phyloP scores from a whole-genome alignment of 1,140 invertebrate genomes.

The Heliothis virescens region DNA sequence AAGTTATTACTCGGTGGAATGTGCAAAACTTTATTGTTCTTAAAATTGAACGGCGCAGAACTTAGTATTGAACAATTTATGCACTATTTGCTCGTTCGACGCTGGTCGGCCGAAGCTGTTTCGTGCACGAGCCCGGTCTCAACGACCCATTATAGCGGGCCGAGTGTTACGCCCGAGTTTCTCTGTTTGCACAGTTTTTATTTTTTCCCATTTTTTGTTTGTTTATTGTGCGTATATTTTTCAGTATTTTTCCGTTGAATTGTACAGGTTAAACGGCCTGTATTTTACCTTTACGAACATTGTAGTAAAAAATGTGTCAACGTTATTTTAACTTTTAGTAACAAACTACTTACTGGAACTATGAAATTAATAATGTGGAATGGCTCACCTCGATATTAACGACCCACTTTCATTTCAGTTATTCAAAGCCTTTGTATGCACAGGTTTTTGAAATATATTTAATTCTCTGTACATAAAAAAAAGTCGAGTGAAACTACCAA shows the following conservation, averaged over 20 bases:
- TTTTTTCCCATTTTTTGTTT: constrained; percentile 2
- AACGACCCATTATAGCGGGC: constrained; percentile 20
- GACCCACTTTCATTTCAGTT: background rate
- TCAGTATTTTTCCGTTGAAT: constrained; percentile 1
- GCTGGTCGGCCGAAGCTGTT: background rate
- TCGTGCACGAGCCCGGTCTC: constrained; percentile 13
- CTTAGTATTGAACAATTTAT: constrained; percentile 27
- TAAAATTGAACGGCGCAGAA: constrained; percentile 6
- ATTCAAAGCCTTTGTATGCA: background rate
- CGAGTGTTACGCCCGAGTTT: constrained; percentile 31
- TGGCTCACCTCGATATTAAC: background rate
- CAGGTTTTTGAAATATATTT: background rate
- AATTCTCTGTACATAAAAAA: background rate
- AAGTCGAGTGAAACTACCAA: background rate
- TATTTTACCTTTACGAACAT: background rate
- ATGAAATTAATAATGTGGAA: background rate
- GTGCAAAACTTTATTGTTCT: constrained; percentile 23
- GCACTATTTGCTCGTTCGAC: constrained; percentile 1
- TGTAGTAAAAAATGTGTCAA: background rate
- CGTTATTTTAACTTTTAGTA: too few species aligned
- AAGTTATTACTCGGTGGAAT: constrained; percentile 4
- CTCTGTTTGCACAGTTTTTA: background rate
- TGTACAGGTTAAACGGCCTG: background rate
- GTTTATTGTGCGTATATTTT: constrained; percentile 3
- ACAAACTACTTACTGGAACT: too few species aligned